A percentile compares a stretch with the other conserved stretches of the same genome.
phyloP scores from a whole-genome alignment of 2,113 vertebrate genomes.

The mouse (Mus musculus) region DNA sequence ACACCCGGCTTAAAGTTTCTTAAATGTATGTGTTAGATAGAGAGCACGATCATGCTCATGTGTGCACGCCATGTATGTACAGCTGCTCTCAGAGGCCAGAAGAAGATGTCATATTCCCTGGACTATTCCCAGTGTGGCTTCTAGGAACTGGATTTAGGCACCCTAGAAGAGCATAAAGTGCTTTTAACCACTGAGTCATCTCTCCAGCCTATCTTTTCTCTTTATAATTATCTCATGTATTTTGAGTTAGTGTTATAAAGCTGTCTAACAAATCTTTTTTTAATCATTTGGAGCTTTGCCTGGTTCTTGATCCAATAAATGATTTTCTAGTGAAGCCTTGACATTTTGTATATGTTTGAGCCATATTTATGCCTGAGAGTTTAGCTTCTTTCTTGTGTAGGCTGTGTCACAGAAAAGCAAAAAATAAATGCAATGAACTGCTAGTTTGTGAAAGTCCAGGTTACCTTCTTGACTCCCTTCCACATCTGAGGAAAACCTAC shows the following conservation, averaged over 20 bases:
- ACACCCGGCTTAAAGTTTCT: background rate
- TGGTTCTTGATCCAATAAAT: background rate
- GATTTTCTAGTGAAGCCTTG: background rate
- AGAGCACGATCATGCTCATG: background rate
- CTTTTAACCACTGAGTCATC: background rate
- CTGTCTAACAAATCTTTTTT: background rate
- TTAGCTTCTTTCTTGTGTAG: background rate
- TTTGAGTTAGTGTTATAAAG: background rate
- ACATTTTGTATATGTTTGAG: background rate
- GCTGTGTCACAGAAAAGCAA: background rate
- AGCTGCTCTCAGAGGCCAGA: background rate
- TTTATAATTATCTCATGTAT: background rate
- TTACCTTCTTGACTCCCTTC: background rate
- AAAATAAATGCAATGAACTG: background rate
- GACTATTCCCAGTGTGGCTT: background rate
- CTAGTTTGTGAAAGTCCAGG: background rate
- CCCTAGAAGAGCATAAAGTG: background rate
- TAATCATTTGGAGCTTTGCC: background rate
- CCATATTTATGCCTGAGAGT: background rate
- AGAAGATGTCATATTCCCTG: background rate
- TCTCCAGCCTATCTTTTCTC: background rate
- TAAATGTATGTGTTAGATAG: background rate
- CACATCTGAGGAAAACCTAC: background rate
- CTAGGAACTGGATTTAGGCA: background rate
- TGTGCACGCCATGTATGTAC: background rate